Evolutionary conservation across 2,888 invertebrate genomes (phyloP), one percentile per base, ranked within the genome.

Genomic region (Agriopis aurantiaria): DNA sequence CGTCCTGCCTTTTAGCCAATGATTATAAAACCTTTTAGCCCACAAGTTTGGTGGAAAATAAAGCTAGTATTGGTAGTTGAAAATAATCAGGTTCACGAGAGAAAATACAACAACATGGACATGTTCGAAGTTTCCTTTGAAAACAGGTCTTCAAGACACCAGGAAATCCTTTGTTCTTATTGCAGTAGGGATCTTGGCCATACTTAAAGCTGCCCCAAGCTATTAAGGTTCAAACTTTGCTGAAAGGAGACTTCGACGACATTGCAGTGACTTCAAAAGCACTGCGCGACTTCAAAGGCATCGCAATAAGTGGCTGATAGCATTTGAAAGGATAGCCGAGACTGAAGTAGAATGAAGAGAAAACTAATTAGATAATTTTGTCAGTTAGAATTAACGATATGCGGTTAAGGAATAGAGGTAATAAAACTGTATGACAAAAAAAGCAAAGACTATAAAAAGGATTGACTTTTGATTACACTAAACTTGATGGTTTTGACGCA

Each of bases 211-310:
- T 60, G 11, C 57, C 43, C 14, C 46, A 41, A 61, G 60, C 40
- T 60, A 60, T 59, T 59, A 68, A 65, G 51, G 65, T 69, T 55
- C 59, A 45, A 64, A 59, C 45, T 64, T 64, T 49, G 53, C n/a
- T 58, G 59, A 59, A 64, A 68, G 53, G 48, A 51, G 51, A 67
- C 45, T 46, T 58, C 58, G 59, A 46, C 64, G 49, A 60, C 48
- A 43, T 53, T 60, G 40, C 57, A n/a, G 52, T 17, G 53, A 56
- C 51, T 60, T 61, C 60, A 65, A 56, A 59, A 41, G 64, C 23
- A 17, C 46, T 63, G 14, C 11, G 12, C 12, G 33, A 53, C n/a
- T 59, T 45, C 45, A 65, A 59, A 68, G 46, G 53, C 62, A 62
- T 62, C 62, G 14, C 62, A 33, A 62, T 62, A 62, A 62, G 51